Conservation (phyloP, 1,140 invertebrate species). For the Saccostrea echinata region DNA sequence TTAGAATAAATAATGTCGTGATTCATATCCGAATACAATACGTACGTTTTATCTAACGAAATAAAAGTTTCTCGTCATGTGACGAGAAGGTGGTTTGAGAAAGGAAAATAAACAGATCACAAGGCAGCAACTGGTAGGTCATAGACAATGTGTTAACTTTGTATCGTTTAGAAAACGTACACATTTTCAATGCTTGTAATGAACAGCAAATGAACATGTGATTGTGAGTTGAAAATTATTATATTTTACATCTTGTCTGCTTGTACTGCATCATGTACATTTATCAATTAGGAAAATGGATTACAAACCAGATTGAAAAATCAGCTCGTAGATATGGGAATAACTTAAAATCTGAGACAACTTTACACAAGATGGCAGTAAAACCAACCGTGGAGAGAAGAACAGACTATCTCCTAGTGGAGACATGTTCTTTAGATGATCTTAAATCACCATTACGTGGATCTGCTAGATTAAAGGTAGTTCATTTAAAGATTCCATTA, state of each 20-base stretch:
- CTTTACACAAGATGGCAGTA: not conserved
- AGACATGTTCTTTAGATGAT: slow-evolving; percentile 64
- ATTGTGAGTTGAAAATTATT: too few species aligned
- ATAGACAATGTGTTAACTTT: too few species aligned
- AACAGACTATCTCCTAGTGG: slow-evolving; percentile 63
- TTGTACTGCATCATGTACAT: too few species aligned
- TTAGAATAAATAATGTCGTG: not conserved
- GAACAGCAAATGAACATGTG: too few species aligned
- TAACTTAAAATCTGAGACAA: not conserved
- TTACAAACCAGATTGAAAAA: not conserved
- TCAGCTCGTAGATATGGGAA: not conserved
- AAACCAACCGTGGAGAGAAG: not conserved
- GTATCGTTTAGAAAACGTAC: too few species aligned
- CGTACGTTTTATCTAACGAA: not conserved
- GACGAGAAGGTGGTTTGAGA: slow-evolving; percentile 11
- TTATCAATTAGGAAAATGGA: not conserved
- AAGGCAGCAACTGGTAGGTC: too few species aligned
- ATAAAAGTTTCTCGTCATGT: not conserved
- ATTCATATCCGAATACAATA: not conserved
- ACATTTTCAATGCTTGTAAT: too few species aligned
- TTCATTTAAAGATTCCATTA: not conserved
- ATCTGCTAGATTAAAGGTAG: slow-evolving; percentile 69
- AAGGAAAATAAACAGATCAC: not conserved
- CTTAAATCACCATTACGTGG: slow-evolving; percentile 61
- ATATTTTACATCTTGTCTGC: too few species aligned